Percentiles rank a stretch among this genome's conserved stretches.
Conservation (phyloP, 2,888 invertebrate species). For the Hirtodrosophila alboralis region DNA sequence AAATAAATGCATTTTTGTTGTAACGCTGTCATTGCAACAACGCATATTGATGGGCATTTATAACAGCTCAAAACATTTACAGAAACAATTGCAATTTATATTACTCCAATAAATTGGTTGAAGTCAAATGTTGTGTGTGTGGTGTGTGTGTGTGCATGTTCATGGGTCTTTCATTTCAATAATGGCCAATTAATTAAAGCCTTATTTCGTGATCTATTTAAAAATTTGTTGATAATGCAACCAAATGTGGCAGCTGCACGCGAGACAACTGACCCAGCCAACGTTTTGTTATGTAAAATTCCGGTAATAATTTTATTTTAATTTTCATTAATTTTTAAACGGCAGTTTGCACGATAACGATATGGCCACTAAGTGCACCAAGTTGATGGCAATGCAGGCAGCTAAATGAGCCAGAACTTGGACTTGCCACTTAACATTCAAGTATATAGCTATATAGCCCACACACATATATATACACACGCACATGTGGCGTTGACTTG, state of each 20-base stretch:
- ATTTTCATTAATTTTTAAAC: constrained; percentile 67
- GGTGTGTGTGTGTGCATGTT: constrained; percentile 24
- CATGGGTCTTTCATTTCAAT: no score
- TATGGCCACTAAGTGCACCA: constrained; percentile 14
- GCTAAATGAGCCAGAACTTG: not conserved
- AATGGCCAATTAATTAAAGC: constrained; percentile 70
- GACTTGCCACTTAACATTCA: constrained; percentile 47
- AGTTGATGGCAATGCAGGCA: not conserved
- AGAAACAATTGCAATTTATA: constrained; percentile 42
- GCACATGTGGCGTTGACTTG: constrained; percentile 6
- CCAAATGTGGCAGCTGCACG: constrained; percentile 57
- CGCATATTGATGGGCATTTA: constrained; percentile 12
- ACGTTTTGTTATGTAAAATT: constrained; percentile 65
- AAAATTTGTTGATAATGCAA: constrained; percentile 32
- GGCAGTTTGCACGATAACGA: constrained; percentile 24
- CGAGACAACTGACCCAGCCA: constrained; percentile 16
- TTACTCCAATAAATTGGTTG: constrained; percentile 22
- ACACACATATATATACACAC: constrained; percentile 1
- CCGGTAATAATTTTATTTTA: constrained; percentile 58
- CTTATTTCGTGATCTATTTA: constrained; percentile 53
- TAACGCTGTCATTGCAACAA: constrained; percentile 8
- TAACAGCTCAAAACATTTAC: constrained; percentile 15
- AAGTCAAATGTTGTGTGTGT: constrained; percentile 14
- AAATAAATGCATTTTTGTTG: constrained; percentile 20
- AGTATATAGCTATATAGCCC: constrained; percentile 4